Evolutionary conservation across 2,888 invertebrate genomes (phyloP).

Genomic region (Acleris laterana): DNA sequence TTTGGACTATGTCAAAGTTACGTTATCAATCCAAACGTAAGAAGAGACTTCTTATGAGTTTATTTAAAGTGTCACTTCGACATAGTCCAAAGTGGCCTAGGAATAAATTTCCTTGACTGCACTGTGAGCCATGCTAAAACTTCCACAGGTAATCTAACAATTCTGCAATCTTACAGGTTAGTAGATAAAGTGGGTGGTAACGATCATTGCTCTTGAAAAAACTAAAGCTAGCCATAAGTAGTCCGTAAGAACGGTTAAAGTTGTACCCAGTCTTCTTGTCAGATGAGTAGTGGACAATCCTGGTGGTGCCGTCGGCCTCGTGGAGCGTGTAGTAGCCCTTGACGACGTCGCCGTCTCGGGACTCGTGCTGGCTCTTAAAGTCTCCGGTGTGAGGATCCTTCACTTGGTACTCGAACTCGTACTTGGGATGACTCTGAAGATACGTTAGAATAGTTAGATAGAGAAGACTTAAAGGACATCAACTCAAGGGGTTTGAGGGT

Average conservation of each 20-base stretch:
- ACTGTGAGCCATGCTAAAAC: no score
- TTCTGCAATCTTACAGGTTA: no score
- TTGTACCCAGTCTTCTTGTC: slow-evolving; percentile 21
- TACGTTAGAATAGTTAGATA: neutral
- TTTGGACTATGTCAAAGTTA: no score
- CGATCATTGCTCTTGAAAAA: no score
- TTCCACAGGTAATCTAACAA: no score
- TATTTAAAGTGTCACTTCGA: no score
- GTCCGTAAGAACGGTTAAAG: neutral
- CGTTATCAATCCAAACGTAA: no score
- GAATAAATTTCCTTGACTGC: no score
- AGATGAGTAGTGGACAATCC: slow-evolving; percentile 34
- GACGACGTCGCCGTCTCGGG: slow-evolving; percentile 81
- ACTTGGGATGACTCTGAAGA: slow-evolving; percentile 64
- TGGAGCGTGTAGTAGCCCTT: slow-evolving; percentile 82
- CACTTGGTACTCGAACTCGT: slow-evolving; percentile 75
- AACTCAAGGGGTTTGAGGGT: neutral
- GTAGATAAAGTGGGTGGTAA: no score
- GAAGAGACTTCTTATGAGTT: no score
- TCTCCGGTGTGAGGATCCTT: slow-evolving; percentile 80
- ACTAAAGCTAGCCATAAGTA: neutral
- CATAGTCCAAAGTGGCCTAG: no score
- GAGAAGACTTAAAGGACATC: neutral
- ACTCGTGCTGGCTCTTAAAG: slow-evolving; percentile 77
- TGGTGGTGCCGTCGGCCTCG: slow-evolving; percentile 56